These are phyloP conservation scores for Mylabris sibirica DNA, from an alignment of 2,888 invertebrate species.

Conservation along the genomic window DNA sequence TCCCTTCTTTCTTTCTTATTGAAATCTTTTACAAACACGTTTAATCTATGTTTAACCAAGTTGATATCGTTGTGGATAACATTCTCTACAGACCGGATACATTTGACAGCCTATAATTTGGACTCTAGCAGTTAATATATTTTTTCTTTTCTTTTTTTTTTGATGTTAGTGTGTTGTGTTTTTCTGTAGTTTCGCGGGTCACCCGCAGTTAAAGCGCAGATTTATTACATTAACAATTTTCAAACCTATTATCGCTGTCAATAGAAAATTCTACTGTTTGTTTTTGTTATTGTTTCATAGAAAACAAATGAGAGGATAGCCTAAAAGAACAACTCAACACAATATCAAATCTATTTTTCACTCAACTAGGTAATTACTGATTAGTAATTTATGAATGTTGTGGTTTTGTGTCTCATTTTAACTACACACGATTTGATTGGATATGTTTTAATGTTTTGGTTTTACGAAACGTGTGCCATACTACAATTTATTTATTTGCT, in stretches of 20 bases:
- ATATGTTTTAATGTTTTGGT: constrained; percentile 26
- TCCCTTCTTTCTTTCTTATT: constrained; percentile 31
- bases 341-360: too few species aligned
- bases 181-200: constrained; percentile 29
- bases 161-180: too few species aligned
- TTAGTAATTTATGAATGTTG: constrained; percentile 32
- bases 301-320: too few species aligned
- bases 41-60: constrained; percentile 33
- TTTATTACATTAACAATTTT: constrained; percentile 27
- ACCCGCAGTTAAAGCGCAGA: constrained; percentile 33
- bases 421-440: constrained; percentile 30
- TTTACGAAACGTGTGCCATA: constrained; percentile 21
- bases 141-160: constrained; percentile 16
- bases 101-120: constrained; percentile 40
- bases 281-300: neutral
- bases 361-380: constrained; percentile 22
- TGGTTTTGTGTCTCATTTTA: constrained; percentile 21
- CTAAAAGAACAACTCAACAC: neutral
- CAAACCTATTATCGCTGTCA: constrained; percentile 29
- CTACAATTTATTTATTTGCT: constrained; percentile 55
- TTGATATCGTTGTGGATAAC: constrained; percentile 29
- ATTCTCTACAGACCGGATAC: constrained; percentile 32
- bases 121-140: constrained; percentile 32
- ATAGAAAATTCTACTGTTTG: constrained; percentile 20
- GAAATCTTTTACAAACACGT: constrained; percentile 32